Evolutionary conservation across 2,888 invertebrate species (phyloP), one percentile per base, ranked within the genome.

Genomic region (Lithophane ornitopus): DNA sequence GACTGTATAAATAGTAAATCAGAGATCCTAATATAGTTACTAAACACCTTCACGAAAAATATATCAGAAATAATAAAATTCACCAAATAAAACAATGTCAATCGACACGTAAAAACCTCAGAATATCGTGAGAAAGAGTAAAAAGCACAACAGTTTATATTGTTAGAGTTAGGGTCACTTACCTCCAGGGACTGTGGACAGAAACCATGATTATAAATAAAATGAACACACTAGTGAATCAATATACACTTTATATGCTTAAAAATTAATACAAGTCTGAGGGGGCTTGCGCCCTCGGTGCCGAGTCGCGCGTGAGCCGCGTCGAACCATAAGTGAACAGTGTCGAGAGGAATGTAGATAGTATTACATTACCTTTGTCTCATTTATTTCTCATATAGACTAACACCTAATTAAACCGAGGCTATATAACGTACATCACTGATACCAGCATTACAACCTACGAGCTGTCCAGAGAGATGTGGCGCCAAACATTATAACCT

Each of bases 181-280:
- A 96, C 96, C 96, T 93, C 90, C 76, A 81, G 89, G 93, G 92
- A 93, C 95, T 96, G 96, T 95, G 95, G 92, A 96, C 90, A 96
- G 94, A 96, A 91, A 91, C 90, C 92, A 93, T 92, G 87, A 94
- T 95, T 95, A 95, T 94, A 96, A 96, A 96, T 96, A 96, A 96
- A 96, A 96, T 95, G 94, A 94, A 95, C 95, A 95, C 95, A 93
- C 92, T 89, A 90, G 91, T 96, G 94, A 95, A 95, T 95, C 92
- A 96, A 96, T 95, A 96, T 96, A 96, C 96, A 96, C 95, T 96
- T 96, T 96, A 96, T 96, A 95, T 96, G 85, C 95, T 95, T 96
- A 96, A 94, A 94, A 91, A 94, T 93, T 94, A 95, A 93, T 96
- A 96, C 96, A 96, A 94, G 91, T 90, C 85, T 93, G 91, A 91